Conservation (phyloP, 2,888 invertebrate species). For the Agriotes lineatus region DNA sequence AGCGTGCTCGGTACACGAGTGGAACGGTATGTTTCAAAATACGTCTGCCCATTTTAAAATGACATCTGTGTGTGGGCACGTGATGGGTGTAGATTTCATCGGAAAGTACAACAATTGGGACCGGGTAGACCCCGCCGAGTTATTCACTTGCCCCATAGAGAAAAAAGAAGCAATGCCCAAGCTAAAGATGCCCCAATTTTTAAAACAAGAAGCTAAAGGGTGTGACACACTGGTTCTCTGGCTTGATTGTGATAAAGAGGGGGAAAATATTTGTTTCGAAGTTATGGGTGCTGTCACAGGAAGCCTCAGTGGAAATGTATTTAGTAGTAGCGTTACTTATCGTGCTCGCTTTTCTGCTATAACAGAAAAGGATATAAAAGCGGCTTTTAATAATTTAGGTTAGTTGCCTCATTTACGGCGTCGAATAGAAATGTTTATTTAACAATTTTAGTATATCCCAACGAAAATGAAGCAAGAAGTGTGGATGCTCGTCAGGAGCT, state of each 20-base stretch:
- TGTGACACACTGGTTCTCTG: slow-evolving; percentile 94
- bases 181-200: slow-evolving; percentile 89
- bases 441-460: slow-evolving; percentile 76
- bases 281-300: slow-evolving; percentile 81
- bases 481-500: slow-evolving; percentile 98
- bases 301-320: slow-evolving; percentile 78
- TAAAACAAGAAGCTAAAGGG: slow-evolving; percentile 87
- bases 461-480: slow-evolving; percentile 95
- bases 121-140: slow-evolving; percentile 93
- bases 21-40: slow-evolving; percentile 85
- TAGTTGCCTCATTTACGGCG: no score
- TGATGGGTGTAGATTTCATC: slow-evolving; percentile 94
- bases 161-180: slow-evolving; percentile 97
- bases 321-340: slow-evolving; percentile 75
- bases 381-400: slow-evolving; percentile 85
- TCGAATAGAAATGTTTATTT: no score
- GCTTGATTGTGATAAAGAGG: slow-evolving; percentile 99
- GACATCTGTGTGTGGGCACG: slow-evolving; percentile 99
- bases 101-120: slow-evolving; percentile 98
- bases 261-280: slow-evolving; percentile 99
- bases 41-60: slow-evolving; percentile 86
- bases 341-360: slow-evolving; percentile 97
- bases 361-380: slow-evolving; percentile 96
- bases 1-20: slow-evolving; percentile 95
- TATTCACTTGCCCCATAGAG: slow-evolving; percentile 93